A percentile compares a stretch with the other conserved stretches of the same genome.
Conservation (phyloP, 2,113 vertebrate genomes). For the Lagopus muta region DNA sequence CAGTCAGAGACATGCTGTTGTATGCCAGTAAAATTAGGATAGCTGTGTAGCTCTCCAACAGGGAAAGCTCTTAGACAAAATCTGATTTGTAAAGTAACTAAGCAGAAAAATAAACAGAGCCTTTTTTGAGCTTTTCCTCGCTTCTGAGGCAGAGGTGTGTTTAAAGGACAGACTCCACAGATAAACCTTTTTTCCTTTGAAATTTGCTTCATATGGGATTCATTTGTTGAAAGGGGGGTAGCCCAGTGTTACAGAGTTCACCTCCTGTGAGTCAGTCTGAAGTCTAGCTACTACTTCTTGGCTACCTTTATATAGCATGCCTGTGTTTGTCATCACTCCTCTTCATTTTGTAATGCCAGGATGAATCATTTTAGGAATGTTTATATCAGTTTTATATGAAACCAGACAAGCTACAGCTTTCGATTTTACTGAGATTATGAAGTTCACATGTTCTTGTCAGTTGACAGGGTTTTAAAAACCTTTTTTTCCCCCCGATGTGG, state of each 20-base stretch:
- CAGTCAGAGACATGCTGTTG: background rate
- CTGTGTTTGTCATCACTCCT: conserved; percentile 57
- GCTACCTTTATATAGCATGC: conserved; percentile 31
- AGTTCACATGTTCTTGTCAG: background rate
- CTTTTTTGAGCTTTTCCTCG: background rate
- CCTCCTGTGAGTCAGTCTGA: conserved; percentile 52
- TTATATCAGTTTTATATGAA: conserved; percentile 50
- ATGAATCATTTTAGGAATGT: conserved; percentile 44
- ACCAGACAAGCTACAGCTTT: conserved; percentile 29
- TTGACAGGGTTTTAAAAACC: background rate
- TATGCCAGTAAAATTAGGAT: background rate
- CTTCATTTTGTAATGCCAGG: conserved; percentile 47
- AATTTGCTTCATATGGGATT: background rate
- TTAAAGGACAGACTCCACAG: background rate
- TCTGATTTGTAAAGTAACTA: background rate
- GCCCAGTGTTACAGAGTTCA: conserved; percentile 25
- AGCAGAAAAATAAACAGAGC: background rate
- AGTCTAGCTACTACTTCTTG: conserved; percentile 63
- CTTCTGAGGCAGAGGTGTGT: background rate
- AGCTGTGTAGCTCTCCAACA: background rate
- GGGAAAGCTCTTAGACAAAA: background rate
- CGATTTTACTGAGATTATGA: background rate
- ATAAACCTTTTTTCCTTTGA: background rate
- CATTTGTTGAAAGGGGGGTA: conserved; percentile 7
- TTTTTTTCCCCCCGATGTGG: background rate